Base-by-base conservation (phyloP, 2,113 vertebrate genomes). In the Burhinus oedicnemus region DNA sequence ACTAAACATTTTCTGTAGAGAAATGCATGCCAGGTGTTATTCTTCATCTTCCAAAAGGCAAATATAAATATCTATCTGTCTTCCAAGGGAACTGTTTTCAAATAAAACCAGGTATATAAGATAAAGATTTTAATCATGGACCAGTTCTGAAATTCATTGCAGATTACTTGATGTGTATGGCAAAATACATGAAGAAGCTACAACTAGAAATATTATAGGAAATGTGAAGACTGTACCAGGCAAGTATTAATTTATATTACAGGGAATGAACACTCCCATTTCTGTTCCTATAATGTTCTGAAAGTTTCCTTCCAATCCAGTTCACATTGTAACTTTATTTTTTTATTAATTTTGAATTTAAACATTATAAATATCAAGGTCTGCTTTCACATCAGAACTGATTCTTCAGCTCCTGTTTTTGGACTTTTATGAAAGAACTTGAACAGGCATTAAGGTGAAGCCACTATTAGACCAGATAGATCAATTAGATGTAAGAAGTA, bases 1-100 rank as follows among this genome's bases (percentile, higher is more conserved):
- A 62, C 62, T 94, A 88, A 96, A 96, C 11, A 54, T 79, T 83
- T 95, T 91, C 54, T 65, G 42, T 62, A 54, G 45, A 79, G 62
- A 76, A 90, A 89, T 49, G 61, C 19, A 69, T 45, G 23, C 38
- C 82, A 95, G 78, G 65, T 89, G 42, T 71, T 94, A 52, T 27
- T 82, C 47, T 82, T 60, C 44, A 40, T 75, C 44, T 88, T 72
- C n/a, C 30, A 54, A 87, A 82, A 94, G 25, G 22, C 40, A 88
- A 68, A 85, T 54, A 61, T 36, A 72, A 61, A 52, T 64, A 76
- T 45, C 29, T 54, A 8, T 38, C n/a, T 69, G 10, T 22, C 21
- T 75, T 79, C 34, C 9, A 32, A 45, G 40, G 29, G 36, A 76
- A 52, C 5, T 19, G 9, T 54, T 94, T 82, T 72, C 21, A 57